Evolutionary conservation across 1,140 invertebrate species (phyloP).

Genomic region (Schlechtendalia chinensis): DNA sequence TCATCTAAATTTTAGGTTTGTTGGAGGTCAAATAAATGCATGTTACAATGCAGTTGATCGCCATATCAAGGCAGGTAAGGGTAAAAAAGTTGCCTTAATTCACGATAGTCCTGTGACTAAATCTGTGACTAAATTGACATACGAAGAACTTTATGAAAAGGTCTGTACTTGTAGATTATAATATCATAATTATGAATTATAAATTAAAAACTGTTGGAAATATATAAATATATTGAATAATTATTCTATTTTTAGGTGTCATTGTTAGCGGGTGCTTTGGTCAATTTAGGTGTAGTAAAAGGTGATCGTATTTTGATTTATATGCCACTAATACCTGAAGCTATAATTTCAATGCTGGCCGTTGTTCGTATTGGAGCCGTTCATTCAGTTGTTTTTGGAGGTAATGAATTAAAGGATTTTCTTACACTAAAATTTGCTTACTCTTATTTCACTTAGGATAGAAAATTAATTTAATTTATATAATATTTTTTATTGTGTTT

Average conservation of each 20-base stretch:
- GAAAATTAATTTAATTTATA: background rate
- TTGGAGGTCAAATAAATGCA: constrained; percentile 85
- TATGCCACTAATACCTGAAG: constrained; percentile 88
- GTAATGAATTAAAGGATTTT: constrained; percentile 58
- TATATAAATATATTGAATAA: constrained; percentile 27
- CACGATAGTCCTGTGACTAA: constrained; percentile 86
- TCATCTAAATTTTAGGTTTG: constrained; percentile 66
- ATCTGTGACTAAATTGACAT: constrained; percentile 73
- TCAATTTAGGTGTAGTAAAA: constrained; percentile 69
- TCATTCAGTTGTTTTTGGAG: constrained; percentile 86
- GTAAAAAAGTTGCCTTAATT: constrained; percentile 77
- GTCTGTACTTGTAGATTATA: constrained; percentile 57
- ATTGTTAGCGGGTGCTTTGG: constrained; percentile 72
- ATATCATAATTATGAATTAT: background rate
- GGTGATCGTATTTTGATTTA: constrained; percentile 83
- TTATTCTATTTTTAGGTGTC: constrained; percentile 62
- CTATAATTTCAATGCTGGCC: constrained; percentile 81
- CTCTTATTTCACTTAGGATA: background rate
- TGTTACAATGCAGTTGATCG: constrained; percentile 91
- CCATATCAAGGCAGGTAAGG: constrained; percentile 77
- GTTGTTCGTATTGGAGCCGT: constrained; percentile 77
- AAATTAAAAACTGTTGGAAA: constrained; percentile 42
- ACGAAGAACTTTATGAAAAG: constrained; percentile 74
- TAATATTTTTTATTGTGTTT: background rate
- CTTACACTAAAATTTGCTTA: background rate